Evolutionary conservation across 2,888 invertebrate species (phyloP).

Genomic region (Watsonalla cultraria): DNA sequence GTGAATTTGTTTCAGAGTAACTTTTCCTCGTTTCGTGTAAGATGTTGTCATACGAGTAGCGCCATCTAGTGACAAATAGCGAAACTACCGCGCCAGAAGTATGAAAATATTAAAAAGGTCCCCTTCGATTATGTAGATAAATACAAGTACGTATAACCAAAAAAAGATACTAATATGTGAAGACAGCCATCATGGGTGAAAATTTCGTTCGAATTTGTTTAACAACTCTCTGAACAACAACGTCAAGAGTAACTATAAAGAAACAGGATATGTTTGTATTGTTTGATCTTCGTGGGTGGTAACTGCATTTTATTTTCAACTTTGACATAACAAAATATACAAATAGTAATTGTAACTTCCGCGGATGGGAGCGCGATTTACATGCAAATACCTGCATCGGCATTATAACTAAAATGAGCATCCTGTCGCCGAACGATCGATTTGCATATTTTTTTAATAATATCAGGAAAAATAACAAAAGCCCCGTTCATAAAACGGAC

Average conservation of each 20-base stretch:
- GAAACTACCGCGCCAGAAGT: conserved; percentile 26
- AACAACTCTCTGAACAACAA: too few species aligned
- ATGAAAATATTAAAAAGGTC: not conserved
- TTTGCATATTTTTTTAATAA: conserved; percentile 78
- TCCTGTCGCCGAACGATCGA: conserved; percentile 69
- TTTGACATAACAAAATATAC: conserved; percentile 54
- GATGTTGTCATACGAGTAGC: conserved; percentile 27
- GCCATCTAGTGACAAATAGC: conserved; percentile 69
- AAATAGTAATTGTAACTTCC: conserved; percentile 68
- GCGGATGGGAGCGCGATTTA: conserved; percentile 67
- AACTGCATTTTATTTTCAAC: conserved; percentile 46
- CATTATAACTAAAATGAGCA: conserved; percentile 73
- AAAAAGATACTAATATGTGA: too few species aligned
- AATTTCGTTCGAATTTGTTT: too few species aligned
- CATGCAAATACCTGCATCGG: conserved; percentile 65
- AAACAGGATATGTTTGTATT: too few species aligned
- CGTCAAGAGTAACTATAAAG: too few species aligned
- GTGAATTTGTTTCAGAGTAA: too few species aligned
- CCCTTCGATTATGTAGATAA: too few species aligned
- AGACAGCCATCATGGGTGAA: too few species aligned
- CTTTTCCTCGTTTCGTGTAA: too few species aligned
- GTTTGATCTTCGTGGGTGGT: not conserved
- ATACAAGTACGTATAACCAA: too few species aligned
- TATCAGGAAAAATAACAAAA: conserved; percentile 69
- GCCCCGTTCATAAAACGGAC: conserved; percentile 55